Evolutionary conservation across 2,113 vertebrate genomes (phyloP).

Genomic region (Prionailurus bengalensis): DNA sequence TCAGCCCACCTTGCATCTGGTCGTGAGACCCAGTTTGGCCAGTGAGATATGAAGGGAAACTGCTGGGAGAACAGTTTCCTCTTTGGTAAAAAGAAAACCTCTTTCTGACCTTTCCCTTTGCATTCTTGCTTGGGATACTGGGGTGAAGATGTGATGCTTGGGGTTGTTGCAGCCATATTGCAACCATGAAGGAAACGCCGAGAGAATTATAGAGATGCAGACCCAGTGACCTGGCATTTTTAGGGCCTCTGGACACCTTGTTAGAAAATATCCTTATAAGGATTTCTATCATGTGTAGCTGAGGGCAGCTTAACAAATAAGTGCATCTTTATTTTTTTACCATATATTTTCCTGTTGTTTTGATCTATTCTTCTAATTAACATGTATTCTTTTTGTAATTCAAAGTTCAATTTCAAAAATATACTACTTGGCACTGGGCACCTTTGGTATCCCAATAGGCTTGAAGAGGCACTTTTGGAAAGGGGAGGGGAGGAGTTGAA

Average conservation of each 20-base stretch:
- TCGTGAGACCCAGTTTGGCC: not conserved
- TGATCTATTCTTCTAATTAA: slow-evolving; percentile 57
- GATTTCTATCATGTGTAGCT: not conserved
- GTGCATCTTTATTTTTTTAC: slow-evolving; percentile 13
- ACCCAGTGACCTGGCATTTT: not conserved
- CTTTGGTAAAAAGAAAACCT: not conserved
- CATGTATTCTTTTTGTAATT: slow-evolving; percentile 47
- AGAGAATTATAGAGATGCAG: not conserved
- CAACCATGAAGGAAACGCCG: not conserved
- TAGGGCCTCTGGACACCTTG: not conserved
- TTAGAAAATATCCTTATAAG: slow-evolving; percentile 69
- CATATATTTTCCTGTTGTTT: slow-evolving; percentile 42
- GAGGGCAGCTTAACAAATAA: slow-evolving; percentile 20
- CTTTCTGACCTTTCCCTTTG: not conserved
- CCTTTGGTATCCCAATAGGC: not conserved
- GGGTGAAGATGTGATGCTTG: not conserved
- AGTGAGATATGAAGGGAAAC: slow-evolving; percentile 18
- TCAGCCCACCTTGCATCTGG: not conserved
- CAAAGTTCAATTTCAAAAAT: slow-evolving; percentile 58
- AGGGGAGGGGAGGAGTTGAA: not conserved
- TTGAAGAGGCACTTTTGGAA: not conserved
- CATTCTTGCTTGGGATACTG: not conserved
- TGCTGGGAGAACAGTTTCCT: not conserved
- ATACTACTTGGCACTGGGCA: slow-evolving; percentile 31
- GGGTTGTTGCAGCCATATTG: not conserved